Percentiles rank a stretch among this genome's conserved stretches.
Evolutionary conservation across 2,113 vertebrate genomes (phyloP).

Genomic region (Anolis sagrei): DNA sequence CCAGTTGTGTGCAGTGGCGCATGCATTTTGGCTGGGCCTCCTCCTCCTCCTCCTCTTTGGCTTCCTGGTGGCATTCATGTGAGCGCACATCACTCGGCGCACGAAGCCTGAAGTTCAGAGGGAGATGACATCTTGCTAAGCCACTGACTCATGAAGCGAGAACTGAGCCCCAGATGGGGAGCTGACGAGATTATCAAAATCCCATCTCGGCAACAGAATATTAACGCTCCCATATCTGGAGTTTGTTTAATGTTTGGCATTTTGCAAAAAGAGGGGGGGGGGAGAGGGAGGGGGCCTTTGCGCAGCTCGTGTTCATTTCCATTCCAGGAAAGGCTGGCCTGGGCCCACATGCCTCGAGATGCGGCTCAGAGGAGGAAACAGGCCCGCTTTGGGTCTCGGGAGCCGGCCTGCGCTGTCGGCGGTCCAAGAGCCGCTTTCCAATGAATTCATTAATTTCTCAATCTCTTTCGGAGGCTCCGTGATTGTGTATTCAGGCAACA

Average conservation of each 20-base stretch:
- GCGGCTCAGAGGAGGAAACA: slow-evolving; percentile 31
- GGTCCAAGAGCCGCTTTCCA: not conserved
- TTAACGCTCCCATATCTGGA: slow-evolving; percentile 11
- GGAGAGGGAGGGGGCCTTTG: not conserved
- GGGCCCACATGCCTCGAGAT: slow-evolving; percentile 9
- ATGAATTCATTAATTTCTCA: not conserved
- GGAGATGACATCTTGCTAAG: slow-evolving; percentile 31
- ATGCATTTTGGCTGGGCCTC: too few relatives aligned
- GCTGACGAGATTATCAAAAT: slow-evolving; percentile 10
- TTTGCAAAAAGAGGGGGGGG: not conserved
- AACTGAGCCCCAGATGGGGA: slow-evolving; percentile 5
- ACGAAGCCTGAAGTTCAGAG: not conserved
- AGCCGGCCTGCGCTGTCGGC: not conserved
- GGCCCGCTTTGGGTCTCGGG: not conserved
- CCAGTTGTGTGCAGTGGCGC: too few relatives aligned
- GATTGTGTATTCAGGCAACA: not conserved
- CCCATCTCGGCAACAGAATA: not conserved
- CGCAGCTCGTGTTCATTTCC: slow-evolving; percentile 25
- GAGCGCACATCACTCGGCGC: not conserved
- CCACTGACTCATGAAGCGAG: slow-evolving; percentile 14
- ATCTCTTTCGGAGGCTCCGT: not conserved
- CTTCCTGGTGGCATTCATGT: not conserved
- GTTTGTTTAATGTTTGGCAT: slow-evolving; percentile 34
- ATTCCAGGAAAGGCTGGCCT: not conserved
- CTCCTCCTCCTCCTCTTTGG: not conserved